Conservation (phyloP, 2,888 invertebrate genomes). For the Clanis bilineata region DNA sequence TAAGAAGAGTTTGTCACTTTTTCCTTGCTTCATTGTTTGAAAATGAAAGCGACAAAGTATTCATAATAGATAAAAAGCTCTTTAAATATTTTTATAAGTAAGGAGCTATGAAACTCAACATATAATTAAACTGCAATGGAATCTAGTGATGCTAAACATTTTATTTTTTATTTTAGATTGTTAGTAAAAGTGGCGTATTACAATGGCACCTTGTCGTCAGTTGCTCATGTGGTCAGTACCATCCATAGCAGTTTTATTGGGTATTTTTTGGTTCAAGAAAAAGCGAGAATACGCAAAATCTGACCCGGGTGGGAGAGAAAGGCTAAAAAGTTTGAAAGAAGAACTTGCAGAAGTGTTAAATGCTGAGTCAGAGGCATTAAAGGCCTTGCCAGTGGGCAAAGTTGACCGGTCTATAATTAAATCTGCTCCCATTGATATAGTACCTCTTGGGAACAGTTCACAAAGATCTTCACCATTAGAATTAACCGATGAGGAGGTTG, state of each 20-base stretch:
- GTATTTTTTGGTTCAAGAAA: conserved; percentile 92
- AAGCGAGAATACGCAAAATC: conserved; percentile 87
- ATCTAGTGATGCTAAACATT: too few species aligned
- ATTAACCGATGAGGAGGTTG: conserved; percentile 85
- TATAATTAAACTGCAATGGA: too few species aligned
- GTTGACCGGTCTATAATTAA: conserved; percentile 77
- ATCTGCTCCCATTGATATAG: conserved; percentile 86
- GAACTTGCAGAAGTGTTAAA: conserved; percentile 75
- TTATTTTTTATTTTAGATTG: conserved; percentile 70
- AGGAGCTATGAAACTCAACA: too few species aligned
- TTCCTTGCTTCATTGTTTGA: too few species aligned
- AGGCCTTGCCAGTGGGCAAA: conserved; percentile 70
- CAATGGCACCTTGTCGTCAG: conserved; percentile 90
- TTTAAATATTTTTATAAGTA: too few species aligned
- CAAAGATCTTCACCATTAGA: conserved; percentile 82
- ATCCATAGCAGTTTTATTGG: conserved; percentile 89
- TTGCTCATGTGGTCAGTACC: conserved; percentile 90
- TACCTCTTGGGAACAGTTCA: conserved; percentile 74
- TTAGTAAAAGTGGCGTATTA: conserved; percentile 86
- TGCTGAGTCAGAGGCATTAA: conserved; percentile 63
- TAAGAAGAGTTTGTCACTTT: too few species aligned
- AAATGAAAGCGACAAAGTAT: too few species aligned
- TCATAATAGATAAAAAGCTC: too few species aligned
- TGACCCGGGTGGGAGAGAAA: conserved; percentile 87
- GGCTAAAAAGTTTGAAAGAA: conserved; percentile 71